A percentile compares a stretch with the other conserved stretches of the same genome.
These are phyloP conservation scores for Sebastolobus alascanus DNA, from an alignment of 2,797 vertebrate genomes.

Conservation along the genomic window DNA sequence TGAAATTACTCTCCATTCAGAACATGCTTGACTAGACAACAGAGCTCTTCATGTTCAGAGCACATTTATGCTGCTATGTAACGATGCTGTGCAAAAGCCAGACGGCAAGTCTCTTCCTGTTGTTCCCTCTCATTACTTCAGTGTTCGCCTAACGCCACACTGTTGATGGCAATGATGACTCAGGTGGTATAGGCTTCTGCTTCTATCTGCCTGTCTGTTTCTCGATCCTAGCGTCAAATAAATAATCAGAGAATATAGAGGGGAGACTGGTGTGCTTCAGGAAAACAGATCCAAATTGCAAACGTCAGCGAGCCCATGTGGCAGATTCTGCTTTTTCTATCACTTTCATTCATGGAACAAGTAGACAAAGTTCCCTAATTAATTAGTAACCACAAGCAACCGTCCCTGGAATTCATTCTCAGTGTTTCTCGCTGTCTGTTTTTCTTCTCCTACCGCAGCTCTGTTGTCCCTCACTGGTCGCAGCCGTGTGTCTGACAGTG, in stretches of 20 bases:
- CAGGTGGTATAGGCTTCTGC: slow-evolving; percentile 13
- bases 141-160: slow-evolving; percentile 16
- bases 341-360: slow-evolving; percentile 53
- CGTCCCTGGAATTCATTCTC: slow-evolving; percentile 50
- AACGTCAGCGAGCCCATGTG: slow-evolving; percentile 31
- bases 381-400: slow-evolving; percentile 63
- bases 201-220: slow-evolving; percentile 25
- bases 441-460: slow-evolving; percentile 44
- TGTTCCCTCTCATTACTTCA: slow-evolving; percentile 43
- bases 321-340: slow-evolving; percentile 37
- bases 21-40: slow-evolving; percentile 74
- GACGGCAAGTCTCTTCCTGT: slow-evolving; percentile 48
- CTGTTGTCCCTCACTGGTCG: slow-evolving; percentile 71
- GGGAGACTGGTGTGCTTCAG: slow-evolving; percentile 56
- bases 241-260: slow-evolving; percentile 38
- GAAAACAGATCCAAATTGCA: slow-evolving; percentile 18
- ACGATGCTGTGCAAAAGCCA: slow-evolving; percentile 64
- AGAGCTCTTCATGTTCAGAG: slow-evolving; percentile 69
- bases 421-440: slow-evolving; percentile 36
- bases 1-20: slow-evolving; percentile 83
- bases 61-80: slow-evolving; percentile 60
- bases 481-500: slow-evolving; percentile 67
- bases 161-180: slow-evolving; percentile 11
- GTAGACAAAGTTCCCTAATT: slow-evolving; percentile 64
- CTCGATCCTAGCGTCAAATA: slow-evolving; percentile 19